phyloP scores from a whole-genome alignment of 2,797 vertebrate species.

The Muscicapa comitata region DNA sequence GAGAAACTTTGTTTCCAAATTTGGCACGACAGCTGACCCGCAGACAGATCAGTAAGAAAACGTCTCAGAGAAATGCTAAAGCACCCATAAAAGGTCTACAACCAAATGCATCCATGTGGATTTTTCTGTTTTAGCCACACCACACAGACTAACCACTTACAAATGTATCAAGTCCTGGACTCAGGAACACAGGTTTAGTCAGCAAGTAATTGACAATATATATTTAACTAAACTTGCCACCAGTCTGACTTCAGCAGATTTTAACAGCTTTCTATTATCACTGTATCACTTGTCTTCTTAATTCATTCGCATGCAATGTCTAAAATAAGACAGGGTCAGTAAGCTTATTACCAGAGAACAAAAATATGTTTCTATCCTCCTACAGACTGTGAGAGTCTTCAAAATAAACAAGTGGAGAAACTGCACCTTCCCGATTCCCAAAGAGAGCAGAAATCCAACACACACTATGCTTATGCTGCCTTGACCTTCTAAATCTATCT shows the following conservation, averaged over 20 bases:
- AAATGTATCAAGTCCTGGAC: background rate
- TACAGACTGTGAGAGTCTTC: background rate
- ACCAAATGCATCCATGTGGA: background rate
- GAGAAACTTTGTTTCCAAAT: background rate
- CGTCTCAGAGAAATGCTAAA: background rate
- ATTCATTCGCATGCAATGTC: background rate
- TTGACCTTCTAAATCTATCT: background rate
- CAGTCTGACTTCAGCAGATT: background rate
- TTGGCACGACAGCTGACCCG: background rate
- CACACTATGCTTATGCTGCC: fast-evolving
- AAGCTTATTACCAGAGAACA: background rate
- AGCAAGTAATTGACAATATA: background rate
- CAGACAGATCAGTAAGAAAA: background rate
- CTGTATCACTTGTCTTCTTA: background rate
- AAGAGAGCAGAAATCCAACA: background rate
- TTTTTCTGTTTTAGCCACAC: background rate
- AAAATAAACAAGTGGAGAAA: background rate
- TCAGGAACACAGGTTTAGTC: background rate
- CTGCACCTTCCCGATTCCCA: background rate
- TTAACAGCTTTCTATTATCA: background rate
- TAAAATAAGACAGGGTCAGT: background rate
- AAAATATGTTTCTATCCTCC: background rate
- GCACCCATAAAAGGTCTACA: background rate
- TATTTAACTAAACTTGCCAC: background rate
- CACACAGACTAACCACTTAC: background rate